These are phyloP conservation scores for Bagarius yarrelli DNA, from an alignment of 2,113 vertebrate genomes.

Conservation along the genomic window DNA sequence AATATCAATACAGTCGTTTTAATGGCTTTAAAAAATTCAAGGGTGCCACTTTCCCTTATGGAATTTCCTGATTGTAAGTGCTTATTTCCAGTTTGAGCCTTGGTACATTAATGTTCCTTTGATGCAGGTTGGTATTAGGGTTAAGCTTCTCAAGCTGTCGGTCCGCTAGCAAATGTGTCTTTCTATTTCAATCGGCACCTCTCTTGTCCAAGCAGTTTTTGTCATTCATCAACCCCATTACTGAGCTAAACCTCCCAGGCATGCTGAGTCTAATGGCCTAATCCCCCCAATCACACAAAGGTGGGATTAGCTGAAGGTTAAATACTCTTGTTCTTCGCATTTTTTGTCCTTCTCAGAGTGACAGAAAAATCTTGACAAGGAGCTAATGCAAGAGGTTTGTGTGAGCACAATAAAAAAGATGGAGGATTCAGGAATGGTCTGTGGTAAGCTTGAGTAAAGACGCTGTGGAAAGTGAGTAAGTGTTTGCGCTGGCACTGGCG, in stretches of 20 bases:
- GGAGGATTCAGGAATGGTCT: constrained; percentile 39
- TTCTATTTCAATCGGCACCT: constrained; percentile 49
- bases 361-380: constrained; percentile 68
- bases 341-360: constrained; percentile 70
- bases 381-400: constrained; percentile 62
- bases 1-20: neutral
- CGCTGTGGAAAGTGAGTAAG: constrained; percentile 40
- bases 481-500: constrained; percentile 41
- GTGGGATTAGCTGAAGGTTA: constrained; percentile 70
- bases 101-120: constrained; percentile 47
- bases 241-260: constrained; percentile 54
- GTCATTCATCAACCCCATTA: constrained; percentile 50
- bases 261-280: constrained; percentile 52
- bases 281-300: constrained; percentile 69
- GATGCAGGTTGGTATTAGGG: constrained; percentile 50
- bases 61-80: constrained; percentile 35
- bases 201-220: constrained; percentile 43
- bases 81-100: constrained; percentile 49
- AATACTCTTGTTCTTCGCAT: constrained; percentile 70
- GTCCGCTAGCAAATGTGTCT: constrained; percentile 44
- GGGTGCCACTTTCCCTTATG: neutral
- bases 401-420: constrained; percentile 53
- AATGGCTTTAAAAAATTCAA: neutral
- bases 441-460: constrained; percentile 43
- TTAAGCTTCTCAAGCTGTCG: constrained; percentile 51